Evolutionary conservation across 2,888 invertebrate genomes (phyloP), one percentile per base, ranked within the genome.

Genomic region (Azorinus chamasolen): DNA sequence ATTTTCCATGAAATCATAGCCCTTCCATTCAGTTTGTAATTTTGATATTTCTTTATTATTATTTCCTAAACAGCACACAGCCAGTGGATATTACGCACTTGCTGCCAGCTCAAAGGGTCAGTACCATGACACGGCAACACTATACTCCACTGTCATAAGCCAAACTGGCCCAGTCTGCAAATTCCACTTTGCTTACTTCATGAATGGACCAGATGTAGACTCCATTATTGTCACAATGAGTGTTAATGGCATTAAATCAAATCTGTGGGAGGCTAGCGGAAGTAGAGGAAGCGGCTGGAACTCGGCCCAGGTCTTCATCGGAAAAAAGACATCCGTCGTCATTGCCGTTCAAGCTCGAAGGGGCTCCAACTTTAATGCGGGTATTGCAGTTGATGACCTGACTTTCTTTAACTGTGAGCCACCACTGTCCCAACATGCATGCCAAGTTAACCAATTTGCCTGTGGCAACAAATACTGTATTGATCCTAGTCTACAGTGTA

Each of bases 391-490:
- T 3, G 90, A 90, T 66, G 86, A 87, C 32, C 41, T 90, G 1
- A 70, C 76, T 54, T 90, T 90, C 68, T 27, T 83, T 14, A 80
- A 89, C 74, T 90, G 90, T 80, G 65, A 71, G n/a, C 86, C 88
- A 27, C 87, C 87, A 16, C 16, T 77, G 3, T 43, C 59, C 1
- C 32, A 55, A 2, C 54, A 66, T 4, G 37, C 46, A 16, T 84
- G 84, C 22, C 83, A 82, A 45, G 10, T 45, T 0, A 62, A 65
- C 25, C 72, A 80, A 37, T 87, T 85, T 55, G 64, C 77, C 5
- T 91, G 91, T 74, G 61, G 41, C 18, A 88, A 87, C 68, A 79
- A 85, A 20, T 86, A 82, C 79, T 90, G 90, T 73, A 83, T 90
- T 6, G 73, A 79, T 58, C 76, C 76, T 14, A 55, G 41, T 18